phyloP scores from a whole-genome alignment of 92 coral and sea anemone species.

The Diadumene lineata region DNA sequence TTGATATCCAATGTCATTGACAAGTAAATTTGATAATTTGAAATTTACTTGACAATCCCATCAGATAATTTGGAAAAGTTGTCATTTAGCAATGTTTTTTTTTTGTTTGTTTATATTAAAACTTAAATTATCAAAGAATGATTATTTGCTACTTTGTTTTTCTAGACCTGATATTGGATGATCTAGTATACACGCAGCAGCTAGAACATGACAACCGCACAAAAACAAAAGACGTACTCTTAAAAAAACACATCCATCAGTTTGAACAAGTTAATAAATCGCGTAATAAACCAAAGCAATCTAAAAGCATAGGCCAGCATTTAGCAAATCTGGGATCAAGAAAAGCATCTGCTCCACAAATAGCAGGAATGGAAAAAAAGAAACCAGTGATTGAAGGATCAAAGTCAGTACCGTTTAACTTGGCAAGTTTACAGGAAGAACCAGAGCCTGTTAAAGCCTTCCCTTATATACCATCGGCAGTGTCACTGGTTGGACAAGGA shows the following conservation, averaged over 20 bases:
- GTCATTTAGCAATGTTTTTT: too few relatives aligned
- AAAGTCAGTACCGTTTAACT: conserved; percentile 55
- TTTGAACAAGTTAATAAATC: conserved; percentile 39
- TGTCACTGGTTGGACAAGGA: conserved; percentile 70
- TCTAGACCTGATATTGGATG: conserved; percentile 90
- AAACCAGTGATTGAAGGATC: conserved; percentile 56
- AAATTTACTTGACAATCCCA: too few relatives aligned
- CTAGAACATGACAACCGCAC: conserved; percentile 80
- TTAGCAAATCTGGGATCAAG: conserved; percentile 39
- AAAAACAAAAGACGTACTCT: conserved; percentile 67
- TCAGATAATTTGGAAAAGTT: too few relatives aligned
- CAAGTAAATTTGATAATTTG: too few relatives aligned
- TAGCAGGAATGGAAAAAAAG: conserved; percentile 49
- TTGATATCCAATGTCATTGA: too few relatives aligned
- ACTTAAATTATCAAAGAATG: too few relatives aligned
- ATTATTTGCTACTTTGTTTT: neutral
- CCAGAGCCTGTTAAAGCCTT: conserved; percentile 49
- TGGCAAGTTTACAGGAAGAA: conserved; percentile 44
- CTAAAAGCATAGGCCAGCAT: conserved; percentile 36
- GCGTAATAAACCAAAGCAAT: conserved; percentile 46
- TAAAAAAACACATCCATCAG: conserved; percentile 83
- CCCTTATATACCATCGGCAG: conserved; percentile 94
- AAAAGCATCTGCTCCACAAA: conserved; percentile 51
- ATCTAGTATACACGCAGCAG: conserved; percentile 76
- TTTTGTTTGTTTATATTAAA: too few relatives aligned